These are phyloP conservation scores for Cyphomyrus discorhynchus DNA, from an alignment of 2,113 vertebrate species.

Conservation along the genomic window DNA sequence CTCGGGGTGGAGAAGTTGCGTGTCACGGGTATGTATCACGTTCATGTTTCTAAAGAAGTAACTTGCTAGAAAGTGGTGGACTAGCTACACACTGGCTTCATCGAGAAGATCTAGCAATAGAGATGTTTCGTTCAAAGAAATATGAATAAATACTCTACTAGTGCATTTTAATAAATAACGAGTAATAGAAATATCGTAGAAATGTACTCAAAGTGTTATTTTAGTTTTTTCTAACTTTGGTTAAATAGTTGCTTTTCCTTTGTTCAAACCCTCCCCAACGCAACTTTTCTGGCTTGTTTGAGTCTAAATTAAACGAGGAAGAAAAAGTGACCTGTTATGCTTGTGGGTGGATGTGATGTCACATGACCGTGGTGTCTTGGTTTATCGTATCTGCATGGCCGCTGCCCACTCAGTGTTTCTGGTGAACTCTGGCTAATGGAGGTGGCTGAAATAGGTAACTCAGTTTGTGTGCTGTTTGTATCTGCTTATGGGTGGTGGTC, in stretches of 20 bases:
- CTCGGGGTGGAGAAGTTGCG: conserved; percentile 83
- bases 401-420: background rate
- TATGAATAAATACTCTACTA: background rate
- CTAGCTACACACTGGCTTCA: background rate
- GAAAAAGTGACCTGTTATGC: background rate
- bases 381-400: conserved; percentile 17
- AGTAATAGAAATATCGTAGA: background rate
- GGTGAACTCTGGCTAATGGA: background rate
- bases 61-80: background rate
- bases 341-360: background rate
- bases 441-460: background rate
- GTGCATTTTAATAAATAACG: background rate
- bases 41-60: background rate
- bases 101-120: background rate
- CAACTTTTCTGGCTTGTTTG: background rate
- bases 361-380: background rate
- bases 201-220: background rate
- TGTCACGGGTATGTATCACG: conserved; percentile 72
- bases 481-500: conserved; percentile 35
- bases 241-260: background rate
- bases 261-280: background rate
- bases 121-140: background rate
- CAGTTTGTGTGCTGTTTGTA: conserved; percentile 30
- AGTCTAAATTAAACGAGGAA: background rate
- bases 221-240: background rate